phyloP scores from a whole-genome alignment of 1,140 invertebrate species.

The Ceratina calcarata region DNA sequence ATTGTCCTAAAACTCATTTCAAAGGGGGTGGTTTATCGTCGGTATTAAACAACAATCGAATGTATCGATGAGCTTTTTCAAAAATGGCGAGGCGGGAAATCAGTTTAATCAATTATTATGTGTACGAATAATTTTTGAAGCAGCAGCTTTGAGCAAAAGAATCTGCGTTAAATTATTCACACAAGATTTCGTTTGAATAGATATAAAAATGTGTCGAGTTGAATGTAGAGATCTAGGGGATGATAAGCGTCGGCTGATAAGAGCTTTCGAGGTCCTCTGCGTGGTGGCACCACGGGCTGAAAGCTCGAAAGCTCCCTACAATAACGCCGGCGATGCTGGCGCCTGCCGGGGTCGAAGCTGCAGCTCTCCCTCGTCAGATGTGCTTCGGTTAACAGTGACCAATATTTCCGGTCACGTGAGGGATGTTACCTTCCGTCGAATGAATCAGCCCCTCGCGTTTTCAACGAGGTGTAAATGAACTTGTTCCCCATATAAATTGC shows the following conservation, averaged over 20 bases:
- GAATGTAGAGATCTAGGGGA: not conserved
- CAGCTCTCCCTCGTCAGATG: conserved; percentile 48
- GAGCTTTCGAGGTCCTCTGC: conserved; percentile 56
- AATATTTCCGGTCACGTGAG: conserved; percentile 68
- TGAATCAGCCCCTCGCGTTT: conserved; percentile 46
- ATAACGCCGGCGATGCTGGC: conserved; percentile 70
- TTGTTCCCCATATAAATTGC: not conserved
- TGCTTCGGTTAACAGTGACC: conserved; percentile 67
- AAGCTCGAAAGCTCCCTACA: conserved; percentile 46
- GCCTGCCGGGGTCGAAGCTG: conserved; percentile 56
- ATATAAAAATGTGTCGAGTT: too few species aligned
- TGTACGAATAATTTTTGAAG: too few species aligned
- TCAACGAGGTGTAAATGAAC: conserved; percentile 24
- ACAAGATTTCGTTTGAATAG: too few species aligned
- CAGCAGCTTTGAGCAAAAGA: too few species aligned
- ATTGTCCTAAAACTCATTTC: not conserved
- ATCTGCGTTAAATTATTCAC: too few species aligned
- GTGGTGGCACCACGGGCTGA: conserved; percentile 67
- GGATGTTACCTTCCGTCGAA: conserved; percentile 69
- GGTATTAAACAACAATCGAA: too few species aligned
- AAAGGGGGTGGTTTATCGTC: not conserved
- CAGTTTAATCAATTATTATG: too few species aligned
- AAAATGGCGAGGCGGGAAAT: too few species aligned
- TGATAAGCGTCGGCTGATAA: conserved; percentile 56
- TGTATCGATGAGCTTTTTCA: too few species aligned